Percentiles rank a stretch among this genome's conserved stretches.
Evolutionary conservation across 2,797 vertebrate species (phyloP).

Genomic region (Rhinophrynus dorsalis): DNA sequence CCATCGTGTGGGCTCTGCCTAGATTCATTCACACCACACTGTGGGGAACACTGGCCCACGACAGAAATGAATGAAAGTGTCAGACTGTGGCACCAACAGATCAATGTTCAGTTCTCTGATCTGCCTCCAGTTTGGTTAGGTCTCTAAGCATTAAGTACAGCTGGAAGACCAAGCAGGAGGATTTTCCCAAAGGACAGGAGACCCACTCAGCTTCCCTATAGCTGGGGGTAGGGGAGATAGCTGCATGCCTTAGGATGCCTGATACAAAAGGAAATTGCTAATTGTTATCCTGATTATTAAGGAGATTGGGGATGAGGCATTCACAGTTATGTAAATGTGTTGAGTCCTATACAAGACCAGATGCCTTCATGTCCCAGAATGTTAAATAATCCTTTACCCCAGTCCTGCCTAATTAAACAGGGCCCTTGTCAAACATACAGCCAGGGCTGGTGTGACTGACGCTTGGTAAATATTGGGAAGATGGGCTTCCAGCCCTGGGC

Average conservation of each 20-base stretch:
- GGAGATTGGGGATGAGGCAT: constrained; percentile 3
- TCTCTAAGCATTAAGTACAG: too few relatives aligned
- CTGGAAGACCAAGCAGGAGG: too few relatives aligned
- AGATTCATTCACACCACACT: too few relatives aligned
- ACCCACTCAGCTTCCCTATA: too few relatives aligned
- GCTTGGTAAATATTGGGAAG: constrained; percentile 55
- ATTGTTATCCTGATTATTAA: background rate
- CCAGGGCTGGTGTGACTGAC: constrained; percentile 51
- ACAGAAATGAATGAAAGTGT: too few relatives aligned
- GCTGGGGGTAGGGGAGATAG: background rate
- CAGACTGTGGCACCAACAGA: too few relatives aligned
- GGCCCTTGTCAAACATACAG: constrained; percentile 51
- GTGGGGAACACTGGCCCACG: too few relatives aligned
- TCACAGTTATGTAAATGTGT: constrained; percentile 31
- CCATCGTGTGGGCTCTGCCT: too few relatives aligned
- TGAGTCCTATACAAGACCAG: constrained; percentile 8
- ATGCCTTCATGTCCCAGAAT: constrained; percentile 21
- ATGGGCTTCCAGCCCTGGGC: too few relatives aligned
- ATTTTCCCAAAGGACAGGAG: too few relatives aligned
- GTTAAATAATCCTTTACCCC: constrained; percentile 57
- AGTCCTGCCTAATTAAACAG: constrained; percentile 59
- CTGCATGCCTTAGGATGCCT: constrained; percentile 5
- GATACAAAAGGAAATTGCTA: constrained; percentile 14
- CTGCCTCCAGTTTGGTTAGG: too few relatives aligned
- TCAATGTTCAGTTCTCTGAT: too few relatives aligned